These are phyloP conservation scores for Biston stratarius DNA, from an alignment of 2,888 invertebrate genomes.

Conservation along the genomic window DNA sequence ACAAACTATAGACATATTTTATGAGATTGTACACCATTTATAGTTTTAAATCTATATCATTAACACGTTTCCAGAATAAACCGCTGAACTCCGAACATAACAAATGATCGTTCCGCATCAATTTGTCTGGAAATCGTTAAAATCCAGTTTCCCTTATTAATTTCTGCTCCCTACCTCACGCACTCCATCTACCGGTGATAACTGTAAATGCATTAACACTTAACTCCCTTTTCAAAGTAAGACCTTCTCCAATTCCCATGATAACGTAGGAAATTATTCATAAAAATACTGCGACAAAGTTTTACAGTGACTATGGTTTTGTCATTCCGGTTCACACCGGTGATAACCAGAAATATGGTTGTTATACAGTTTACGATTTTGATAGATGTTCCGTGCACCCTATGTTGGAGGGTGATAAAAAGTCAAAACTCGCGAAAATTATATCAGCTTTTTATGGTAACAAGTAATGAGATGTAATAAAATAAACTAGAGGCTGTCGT, in stretches of 20 bases:
- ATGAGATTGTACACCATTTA: too few species aligned
- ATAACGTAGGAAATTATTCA: neutral
- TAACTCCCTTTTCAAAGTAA: conserved; percentile 15
- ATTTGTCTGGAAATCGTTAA: conserved; percentile 79
- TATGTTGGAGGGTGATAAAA: conserved; percentile 47
- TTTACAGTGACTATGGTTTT: conserved; percentile 1
- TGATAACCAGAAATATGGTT: conserved; percentile 66
- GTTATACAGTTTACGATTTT: conserved; percentile 69
- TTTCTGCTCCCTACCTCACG: conserved; percentile 66
- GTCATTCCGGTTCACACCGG: conserved; percentile 53
- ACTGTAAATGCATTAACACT: neutral
- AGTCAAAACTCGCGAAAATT: conserved; percentile 34
- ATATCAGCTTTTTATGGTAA: neutral
- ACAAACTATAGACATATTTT: too few species aligned
- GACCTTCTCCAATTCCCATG: neutral
- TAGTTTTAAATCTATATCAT: neutral
- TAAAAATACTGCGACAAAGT: conserved; percentile 18
- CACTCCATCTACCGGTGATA: conserved; percentile 20
- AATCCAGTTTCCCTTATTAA: conserved; percentile 80
- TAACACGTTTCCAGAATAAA: conserved; percentile 54
- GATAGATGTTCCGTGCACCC: conserved; percentile 58
- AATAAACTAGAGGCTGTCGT: too few species aligned
- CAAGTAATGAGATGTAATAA: too few species aligned
- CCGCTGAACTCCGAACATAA: conserved; percentile 64
- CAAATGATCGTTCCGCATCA: conserved; percentile 79